These are phyloP conservation scores for Eristalinus sepulchralis DNA, from an alignment of 2,888 invertebrate species.

Conservation along the genomic window DNA sequence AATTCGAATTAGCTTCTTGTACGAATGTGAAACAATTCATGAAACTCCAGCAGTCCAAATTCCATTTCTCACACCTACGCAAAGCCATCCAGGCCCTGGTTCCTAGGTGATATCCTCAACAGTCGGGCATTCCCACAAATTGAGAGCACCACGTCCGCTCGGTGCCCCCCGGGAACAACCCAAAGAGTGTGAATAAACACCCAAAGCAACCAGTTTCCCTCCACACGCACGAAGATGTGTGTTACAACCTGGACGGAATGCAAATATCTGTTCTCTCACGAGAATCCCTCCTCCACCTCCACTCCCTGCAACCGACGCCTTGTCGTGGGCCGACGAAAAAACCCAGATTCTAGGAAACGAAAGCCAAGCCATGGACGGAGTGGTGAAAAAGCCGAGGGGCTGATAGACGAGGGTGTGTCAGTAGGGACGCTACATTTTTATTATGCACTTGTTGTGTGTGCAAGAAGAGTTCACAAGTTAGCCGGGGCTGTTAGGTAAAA, in stretches of 20 bases:
- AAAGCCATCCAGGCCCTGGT: background rate
- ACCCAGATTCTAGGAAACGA: background rate
- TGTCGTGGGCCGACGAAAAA: background rate
- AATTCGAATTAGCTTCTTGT: background rate
- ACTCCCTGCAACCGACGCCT: no score
- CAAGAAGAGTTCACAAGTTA: slow-evolving; percentile 18
- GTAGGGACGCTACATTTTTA: slow-evolving; percentile 4
- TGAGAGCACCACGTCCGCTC: background rate
- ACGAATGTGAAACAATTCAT: slow-evolving; percentile 7
- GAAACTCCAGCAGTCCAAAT: background rate
- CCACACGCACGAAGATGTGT: slow-evolving; percentile 5
- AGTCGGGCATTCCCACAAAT: background rate
- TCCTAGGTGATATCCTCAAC: background rate
- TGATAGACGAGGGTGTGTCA: no score
- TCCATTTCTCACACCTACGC: background rate
- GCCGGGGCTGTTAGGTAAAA: slow-evolving; percentile 8
- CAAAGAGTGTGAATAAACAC: slow-evolving; percentile 21
- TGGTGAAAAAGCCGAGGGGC: background rate
- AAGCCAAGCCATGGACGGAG: background rate
- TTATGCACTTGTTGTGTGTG: slow-evolving; percentile 34
- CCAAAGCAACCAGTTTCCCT: slow-evolving; percentile 17
- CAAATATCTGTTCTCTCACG: slow-evolving; percentile 2
- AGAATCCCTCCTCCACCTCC: background rate
- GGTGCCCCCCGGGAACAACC: background rate
- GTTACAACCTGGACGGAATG: slow-evolving; percentile 6